Base-by-base conservation (phyloP, 2,113 vertebrate genomes). In the Sylvicapra grimmia region DNA sequence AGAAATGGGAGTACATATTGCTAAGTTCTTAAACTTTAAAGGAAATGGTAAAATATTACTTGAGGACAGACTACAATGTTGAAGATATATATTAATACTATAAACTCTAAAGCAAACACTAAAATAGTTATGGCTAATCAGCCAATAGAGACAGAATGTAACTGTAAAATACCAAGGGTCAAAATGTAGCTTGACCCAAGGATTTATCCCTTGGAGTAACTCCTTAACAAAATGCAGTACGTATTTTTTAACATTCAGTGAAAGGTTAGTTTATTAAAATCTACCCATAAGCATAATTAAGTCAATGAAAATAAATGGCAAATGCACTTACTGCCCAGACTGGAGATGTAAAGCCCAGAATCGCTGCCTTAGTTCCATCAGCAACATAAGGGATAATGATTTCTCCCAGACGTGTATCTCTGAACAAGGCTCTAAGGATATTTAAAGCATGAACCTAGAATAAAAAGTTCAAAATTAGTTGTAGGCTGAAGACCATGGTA, bases 401-500 rank as follows among this genome's bases (percentile, higher is more conserved):
- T 98, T 99, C 99, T 89, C 99, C 99, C 96, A 99, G 98, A 82
- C 99, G 99, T 0, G 99, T 99, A 98, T 99, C 99, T 96, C 99
- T 99, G 91, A 99, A 99, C 91, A 99, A 98, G 3, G 99, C 99
- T 94, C 99, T 97, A 51, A 99, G 99, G 98, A 99, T 99, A 99
- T 99, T 99, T 97, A 99, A 98, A 96, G 99, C 99, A 63, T 99
- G 99, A 97, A 99, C 99, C 99, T 99, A 54, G n/a, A 96, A 97
- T 40, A 96, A 63, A 86, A 36, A 94, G 18, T 86, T 93, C 36
- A 93, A 93, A 72, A 92, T 95, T 18, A 97, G 49, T 13, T 88
- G 15, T 90, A 23, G 12, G 47, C 61, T 92, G 58, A 93, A 98
- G 88, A 65, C 15, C 36, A 29, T 47, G 11, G 11, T 58, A 68